Base-by-base conservation (phyloP, 1,140 invertebrate species). In the Drosophila ambigua region DNA sequence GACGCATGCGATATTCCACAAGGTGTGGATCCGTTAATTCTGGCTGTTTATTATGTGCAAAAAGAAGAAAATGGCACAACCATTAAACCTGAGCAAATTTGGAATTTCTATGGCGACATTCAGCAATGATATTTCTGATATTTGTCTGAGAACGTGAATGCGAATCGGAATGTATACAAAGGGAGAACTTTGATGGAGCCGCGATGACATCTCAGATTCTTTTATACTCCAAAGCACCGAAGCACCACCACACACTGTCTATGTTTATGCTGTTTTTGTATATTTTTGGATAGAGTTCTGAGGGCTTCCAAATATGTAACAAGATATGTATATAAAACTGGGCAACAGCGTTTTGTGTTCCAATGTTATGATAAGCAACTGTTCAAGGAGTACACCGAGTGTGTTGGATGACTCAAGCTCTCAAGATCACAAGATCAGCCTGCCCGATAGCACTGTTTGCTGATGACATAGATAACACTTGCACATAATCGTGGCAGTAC, bases 41-140 rank as follows among this genome's bases (percentile, higher is more conserved):
- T 48, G 44, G 16, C 5, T 11, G 24, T 9, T 57, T 50, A 57
- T 68, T 35, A 68, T 57, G 26, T 35, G 64, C 44, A 16, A 49
- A 66, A 43, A 57, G 35, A 69, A 57, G 24, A 23, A 68, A 69
- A 5, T 69, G 52, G 45, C 49, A 67, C 65, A 28, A 35, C 15
- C 68, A 69, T 69, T 68, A 69, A 69, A 69, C 20, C 39, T 28
- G 24, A 43, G 35, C 53, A 68, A 68, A 69, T 58, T 57, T 9
- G n/a, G 16, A n/a, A 68, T 48, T 69, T 68, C 43, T 57, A 69
- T 69, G 44, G 35, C 45, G 51, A 26, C 64, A 68, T 69, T 68
- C 66, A 68, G 51, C 49, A 57, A 69, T 16, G 16, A 16, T 16
- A 69, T 57, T 58, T 57, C 11, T 28, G 26, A 13, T 39, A 39